Conservation (phyloP, 1,140 invertebrate genomes). For the Heliconius congener region DNA sequence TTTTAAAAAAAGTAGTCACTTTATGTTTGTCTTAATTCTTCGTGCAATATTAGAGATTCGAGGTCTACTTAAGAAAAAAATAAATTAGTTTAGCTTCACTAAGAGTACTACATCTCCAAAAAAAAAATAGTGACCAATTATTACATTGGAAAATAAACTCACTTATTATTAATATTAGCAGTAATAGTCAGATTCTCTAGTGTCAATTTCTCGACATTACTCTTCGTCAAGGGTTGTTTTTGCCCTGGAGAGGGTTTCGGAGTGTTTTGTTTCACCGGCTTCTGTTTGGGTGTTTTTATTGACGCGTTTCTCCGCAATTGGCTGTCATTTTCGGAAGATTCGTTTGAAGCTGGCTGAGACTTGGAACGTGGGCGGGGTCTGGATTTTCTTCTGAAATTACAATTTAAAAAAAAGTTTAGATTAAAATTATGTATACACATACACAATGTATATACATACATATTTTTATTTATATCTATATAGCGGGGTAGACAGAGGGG, state of each 20-base stretch:
- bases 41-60: no score
- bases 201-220: slow-evolving; percentile 50
- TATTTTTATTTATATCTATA: no score
- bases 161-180: slow-evolving; percentile 38
- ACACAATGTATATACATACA: no score
- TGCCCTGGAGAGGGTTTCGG: slow-evolving; percentile 23
- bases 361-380: slow-evolving; percentile 60
- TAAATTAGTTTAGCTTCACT: no score
- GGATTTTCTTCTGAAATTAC: slow-evolving; percentile 43
- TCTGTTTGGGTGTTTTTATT: slow-evolving; percentile 55
- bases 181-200: slow-evolving; percentile 71
- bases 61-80: no score
- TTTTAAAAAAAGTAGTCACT: no score
- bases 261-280: slow-evolving; percentile 36
- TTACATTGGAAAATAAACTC: not conserved
- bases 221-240: slow-evolving; percentile 16
- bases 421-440: not conserved
- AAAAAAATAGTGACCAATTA: no score
- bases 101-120: no score
- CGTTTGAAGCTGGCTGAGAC: slow-evolving; percentile 65
- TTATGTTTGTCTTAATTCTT: no score
- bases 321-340: slow-evolving; percentile 56
- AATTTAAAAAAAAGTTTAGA: not conserved
- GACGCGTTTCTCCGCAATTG: slow-evolving; percentile 59
- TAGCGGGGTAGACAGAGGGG: no score